Base-by-base conservation (phyloP, 2,888 invertebrate species). In the Idaea dimidiata region DNA sequence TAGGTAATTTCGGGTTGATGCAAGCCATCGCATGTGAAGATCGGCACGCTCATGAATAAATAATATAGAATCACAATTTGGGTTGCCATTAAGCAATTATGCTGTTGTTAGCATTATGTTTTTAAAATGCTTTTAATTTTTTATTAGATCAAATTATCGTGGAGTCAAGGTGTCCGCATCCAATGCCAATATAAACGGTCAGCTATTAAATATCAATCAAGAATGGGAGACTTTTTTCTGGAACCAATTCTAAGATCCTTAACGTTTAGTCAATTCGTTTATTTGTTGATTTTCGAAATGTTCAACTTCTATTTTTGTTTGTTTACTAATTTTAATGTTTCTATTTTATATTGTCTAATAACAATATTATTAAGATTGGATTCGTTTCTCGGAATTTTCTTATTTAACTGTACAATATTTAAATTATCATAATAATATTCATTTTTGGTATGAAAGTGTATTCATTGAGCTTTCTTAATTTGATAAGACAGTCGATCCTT, bases 51-150 rank as follows among this genome's bases (percentile, higher is more conserved):
- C 73, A 70, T 90, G 90, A 90, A 89, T 91, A 91, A 89, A 91
- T 91, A 89, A 90, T 88, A 87, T 82, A 79, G 80, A 88, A 85
- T 88, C 88, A 87, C 83, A 88, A 89, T 89, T 88, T 85, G 82
- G 83, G 59, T 55, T 59, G 84, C 86, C 90, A 91, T 92, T 91
- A 92, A 87, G 88, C 87, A 91, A 92, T 92, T 91, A 91, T 88
- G 80, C 80, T 73, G 87, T 87, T 89, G 87, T 89, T 89, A 87
- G 80, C 85, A 89, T 83, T 78, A 88, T 87, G 85, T 89, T 91
- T 88, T 89, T 74, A 80, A 89, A 91, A 89, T 86, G 89, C 88
- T 89, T 91, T 92, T 89, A 91, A 91, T 89, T 91, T 91, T 92
- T 91, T 91, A 91, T 89, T 87, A 86, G 85, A 81, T 75, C 83